Evolutionary conservation across 35 echinoderm and acorn worm species (phyloP), one percentile per base, ranked within the genome.

Genomic region (Anneissia japonica): DNA sequence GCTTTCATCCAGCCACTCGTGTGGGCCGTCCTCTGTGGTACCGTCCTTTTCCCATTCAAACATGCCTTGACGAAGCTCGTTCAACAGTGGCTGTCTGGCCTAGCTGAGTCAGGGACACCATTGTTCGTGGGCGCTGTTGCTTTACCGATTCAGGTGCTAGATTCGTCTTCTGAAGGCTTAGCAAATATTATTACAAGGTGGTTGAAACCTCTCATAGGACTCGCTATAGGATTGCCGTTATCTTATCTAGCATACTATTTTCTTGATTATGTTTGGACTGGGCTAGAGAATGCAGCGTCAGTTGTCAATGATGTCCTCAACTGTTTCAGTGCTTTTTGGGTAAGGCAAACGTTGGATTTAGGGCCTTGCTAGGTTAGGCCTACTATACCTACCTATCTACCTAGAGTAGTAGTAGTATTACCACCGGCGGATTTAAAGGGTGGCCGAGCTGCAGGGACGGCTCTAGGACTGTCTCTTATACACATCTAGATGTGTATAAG

Each of bases 271-370:
- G 83, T 93, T 74, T 84, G 76, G 46, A 38, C 46, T 12, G 74
- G 75, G 0, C 29, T 93, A 3, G 78, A 82, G 34, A 29, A 83
- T 33, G 36, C 89, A 26, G 84, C 85, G 30, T 81, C 80, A 10
- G 14, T 88, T 3, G 43, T 93, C 29, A 89, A 93, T 35, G 82
- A 93, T 34, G 91, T 73, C 6, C 64, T 93, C 81, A 73, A 79
- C 29, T 84, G 80, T 74, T 93, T 93, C 87, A 93, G 86, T 88
- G 72, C 91, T n/a, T 39, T 93, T 6, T 93, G 91, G 91, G 91
- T 93, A 85, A 93, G 91, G 21, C 37, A 31, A 29, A 30, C 19
- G 40, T 31, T 17, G 32, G 11, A 75, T 75, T 30, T 34, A 75
- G 32, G 74, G n/a, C n/a, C n/a, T n/a, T n/a, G n/a, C n/a, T n/a